Conservation (phyloP, 2,888 invertebrate genomes). For the Lycia hirtaria region DNA sequence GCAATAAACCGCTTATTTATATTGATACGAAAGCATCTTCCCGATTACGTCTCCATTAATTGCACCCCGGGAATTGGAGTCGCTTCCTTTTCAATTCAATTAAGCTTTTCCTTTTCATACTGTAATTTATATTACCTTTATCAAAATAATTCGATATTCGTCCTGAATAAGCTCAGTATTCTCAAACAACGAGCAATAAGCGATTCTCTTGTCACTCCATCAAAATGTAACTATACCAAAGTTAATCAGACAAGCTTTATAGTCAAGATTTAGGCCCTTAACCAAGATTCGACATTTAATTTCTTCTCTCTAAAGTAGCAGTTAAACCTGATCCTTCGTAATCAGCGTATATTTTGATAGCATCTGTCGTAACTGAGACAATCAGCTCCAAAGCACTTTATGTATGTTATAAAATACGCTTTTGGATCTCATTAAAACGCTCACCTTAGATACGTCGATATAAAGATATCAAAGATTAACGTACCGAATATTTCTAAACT, state of each 20-base stretch:
- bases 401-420: slow-evolving; percentile 23
- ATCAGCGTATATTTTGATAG: slow-evolving; percentile 30
- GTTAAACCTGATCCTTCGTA: slow-evolving; percentile 26
- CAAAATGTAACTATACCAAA: neutral
- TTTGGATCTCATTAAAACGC: slow-evolving; percentile 18
- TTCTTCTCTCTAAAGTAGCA: slow-evolving; percentile 22
- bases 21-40: too few species aligned
- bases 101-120: too few species aligned
- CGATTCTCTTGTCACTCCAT: neutral
- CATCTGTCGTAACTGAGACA: slow-evolving; percentile 28
- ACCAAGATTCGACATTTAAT: slow-evolving; percentile 11
- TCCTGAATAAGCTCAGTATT: too few species aligned
- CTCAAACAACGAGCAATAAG: neutral
- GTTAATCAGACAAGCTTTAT: slow-evolving; percentile 7
- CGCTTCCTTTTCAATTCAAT: too few species aligned
- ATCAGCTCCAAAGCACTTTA: slow-evolving; percentile 14
- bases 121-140: too few species aligned
- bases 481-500: neutral
- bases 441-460: slow-evolving; percentile 1
- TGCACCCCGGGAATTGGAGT: too few species aligned
- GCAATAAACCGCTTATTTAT: too few species aligned
- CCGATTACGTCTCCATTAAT: too few species aligned
- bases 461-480: neutral
- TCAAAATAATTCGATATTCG: too few species aligned
- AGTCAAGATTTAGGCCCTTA: neutral